phyloP scores from a whole-genome alignment of 1,140 invertebrate species.

The Papilio xuthus region DNA sequence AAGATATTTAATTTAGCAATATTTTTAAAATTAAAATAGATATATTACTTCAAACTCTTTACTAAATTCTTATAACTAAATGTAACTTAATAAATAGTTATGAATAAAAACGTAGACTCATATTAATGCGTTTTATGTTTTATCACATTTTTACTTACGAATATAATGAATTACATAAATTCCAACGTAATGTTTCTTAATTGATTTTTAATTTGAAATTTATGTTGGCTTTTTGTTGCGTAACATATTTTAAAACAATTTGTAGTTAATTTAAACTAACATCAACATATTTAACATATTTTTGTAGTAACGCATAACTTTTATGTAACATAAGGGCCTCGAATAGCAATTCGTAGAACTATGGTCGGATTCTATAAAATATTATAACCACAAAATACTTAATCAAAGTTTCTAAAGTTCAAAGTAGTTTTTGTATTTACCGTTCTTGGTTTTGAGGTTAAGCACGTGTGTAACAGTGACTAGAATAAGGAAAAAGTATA shows the following conservation, averaged over 20 bases:
- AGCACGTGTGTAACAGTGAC: background rate
- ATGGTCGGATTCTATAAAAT: background rate
- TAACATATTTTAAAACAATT: background rate
- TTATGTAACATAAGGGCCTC: background rate
- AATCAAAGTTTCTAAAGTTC: background rate
- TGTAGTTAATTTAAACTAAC: background rate
- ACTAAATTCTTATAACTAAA: no score
- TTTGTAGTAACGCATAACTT: background rate
- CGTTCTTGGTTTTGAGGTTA: background rate
- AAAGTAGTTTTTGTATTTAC: background rate
- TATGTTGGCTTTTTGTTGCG: background rate
- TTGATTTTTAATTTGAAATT: constrained; percentile 1
- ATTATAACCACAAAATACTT: background rate
- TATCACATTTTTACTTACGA: background rate
- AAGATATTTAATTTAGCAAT: background rate
- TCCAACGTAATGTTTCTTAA: background rate
- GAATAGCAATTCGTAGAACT: background rate
- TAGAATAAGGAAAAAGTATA: background rate
- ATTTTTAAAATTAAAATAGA: no score
- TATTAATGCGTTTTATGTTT: background rate
- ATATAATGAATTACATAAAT: background rate
- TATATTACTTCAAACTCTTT: no score
- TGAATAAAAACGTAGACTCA: background rate
- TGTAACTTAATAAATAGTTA: no score
- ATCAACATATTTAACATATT: background rate